Base-by-base conservation (phyloP, 2,113 vertebrate species). In the Gulo gulo region DNA sequence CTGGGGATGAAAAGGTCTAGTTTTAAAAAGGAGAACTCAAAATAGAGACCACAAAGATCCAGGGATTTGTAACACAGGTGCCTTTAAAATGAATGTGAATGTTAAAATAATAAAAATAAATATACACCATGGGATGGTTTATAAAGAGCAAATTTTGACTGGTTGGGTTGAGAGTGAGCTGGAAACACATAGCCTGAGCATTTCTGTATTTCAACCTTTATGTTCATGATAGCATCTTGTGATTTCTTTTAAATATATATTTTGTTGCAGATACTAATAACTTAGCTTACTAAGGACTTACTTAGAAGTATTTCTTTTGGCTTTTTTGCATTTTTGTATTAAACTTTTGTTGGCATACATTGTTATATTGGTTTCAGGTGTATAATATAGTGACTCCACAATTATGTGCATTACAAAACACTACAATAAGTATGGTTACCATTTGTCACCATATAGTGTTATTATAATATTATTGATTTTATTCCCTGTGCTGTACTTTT, bases 81-180 rank as follows among this genome's bases (percentile, higher is more conserved):
- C 86, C 92, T 93, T 94, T 88, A 20, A 90, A 83, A 97, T 95
- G 11, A 95, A 92, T 73, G 4, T 63, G 31, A 83, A 57, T 55
- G 31, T 42, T 89, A 15, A 97, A 42, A 52, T 59, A 95, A 74
- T 63, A 29, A 0, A 65, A 79, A 79, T 61, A 92, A 36, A n/a
- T 3, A 0, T 52, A 29, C 0, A 67, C 18, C 65, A 59, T 13
- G 90, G 31, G 10, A 18, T 80, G 31, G 24, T 87, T 97, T 95
- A 36, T 65, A 63, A 34, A 88, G 59, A 45, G 59, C 83, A 24
- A 55, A 59, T 36, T 91, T 7, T n/a, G 73, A 87, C 20, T 84
- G n/a, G 59, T 55, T 90, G 71, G 29, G 4, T 55, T 94, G 69
- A 95, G 94, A 94, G 93, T 94, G 85, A 98, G 91, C 93, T 97